phyloP scores from a whole-genome alignment of 2,888 invertebrate species.

The Drosophila melanosoma region DNA sequence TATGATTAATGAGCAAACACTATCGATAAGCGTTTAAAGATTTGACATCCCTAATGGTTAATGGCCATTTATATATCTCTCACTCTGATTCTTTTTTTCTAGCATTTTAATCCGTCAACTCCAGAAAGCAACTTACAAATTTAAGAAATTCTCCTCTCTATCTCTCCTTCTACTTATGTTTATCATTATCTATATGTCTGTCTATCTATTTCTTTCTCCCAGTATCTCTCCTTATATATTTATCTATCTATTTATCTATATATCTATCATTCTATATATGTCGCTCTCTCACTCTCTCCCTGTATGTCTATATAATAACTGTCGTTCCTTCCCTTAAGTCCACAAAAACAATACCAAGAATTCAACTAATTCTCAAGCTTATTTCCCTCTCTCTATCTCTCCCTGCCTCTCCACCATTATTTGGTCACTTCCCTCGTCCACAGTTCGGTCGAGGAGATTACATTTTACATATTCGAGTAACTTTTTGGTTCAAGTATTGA shows the following conservation, averaged over 20 bases:
- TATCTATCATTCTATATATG: neutral
- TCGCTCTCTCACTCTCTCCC: neutral
- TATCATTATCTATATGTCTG: neutral
- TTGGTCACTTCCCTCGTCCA: neutral
- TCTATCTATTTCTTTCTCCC: too few relatives aligned
- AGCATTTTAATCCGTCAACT: too few relatives aligned
- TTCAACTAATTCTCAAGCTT: neutral
- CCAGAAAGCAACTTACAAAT: too few relatives aligned
- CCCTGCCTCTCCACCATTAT: neutral
- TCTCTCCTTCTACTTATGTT: neutral
- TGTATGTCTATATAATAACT: neutral
- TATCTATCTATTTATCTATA: neutral
- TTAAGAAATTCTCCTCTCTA: neutral
- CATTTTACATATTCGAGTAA: conserved; percentile 4
- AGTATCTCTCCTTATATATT: too few relatives aligned
- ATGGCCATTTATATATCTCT: neutral
- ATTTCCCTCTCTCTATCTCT: neutral
- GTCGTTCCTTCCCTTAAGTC: neutral
- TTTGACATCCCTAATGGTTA: neutral
- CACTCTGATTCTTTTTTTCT: neutral
- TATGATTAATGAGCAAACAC: neutral
- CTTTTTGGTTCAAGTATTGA: conserved; percentile 32
- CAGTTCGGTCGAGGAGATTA: neutral
- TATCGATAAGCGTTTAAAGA: neutral
- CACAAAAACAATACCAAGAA: neutral